Conservation (phyloP, 2,888 invertebrate species). For the Atherix ibis region DNA sequence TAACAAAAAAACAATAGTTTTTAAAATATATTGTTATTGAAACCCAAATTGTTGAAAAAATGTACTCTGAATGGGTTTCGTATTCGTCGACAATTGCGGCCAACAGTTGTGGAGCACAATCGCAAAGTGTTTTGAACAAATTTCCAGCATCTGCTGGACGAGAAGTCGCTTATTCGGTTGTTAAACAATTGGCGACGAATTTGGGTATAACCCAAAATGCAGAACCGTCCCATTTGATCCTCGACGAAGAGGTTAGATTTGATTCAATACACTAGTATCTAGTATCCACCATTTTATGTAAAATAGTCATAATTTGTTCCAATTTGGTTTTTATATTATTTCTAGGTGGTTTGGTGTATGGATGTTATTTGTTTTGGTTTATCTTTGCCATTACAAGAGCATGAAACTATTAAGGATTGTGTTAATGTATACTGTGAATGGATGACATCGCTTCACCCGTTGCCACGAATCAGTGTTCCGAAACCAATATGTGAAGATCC, state of each 20-base stretch:
- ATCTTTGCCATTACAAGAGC: slow-evolving; percentile 75
- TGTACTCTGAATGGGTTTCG: slow-evolving; percentile 43
- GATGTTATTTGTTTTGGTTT: slow-evolving; percentile 83
- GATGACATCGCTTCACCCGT: slow-evolving; percentile 73
- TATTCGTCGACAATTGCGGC: slow-evolving; percentile 32
- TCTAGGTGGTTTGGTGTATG: slow-evolving; percentile 72
- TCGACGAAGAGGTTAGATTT: slow-evolving; percentile 59
- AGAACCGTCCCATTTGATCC: slow-evolving; percentile 67
- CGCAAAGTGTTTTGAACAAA: slow-evolving; percentile 42
- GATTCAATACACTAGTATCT: neutral
- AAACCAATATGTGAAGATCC: slow-evolving; percentile 78
- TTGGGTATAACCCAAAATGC: slow-evolving; percentile 61
- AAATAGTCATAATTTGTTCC: neutral
- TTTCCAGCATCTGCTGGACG: slow-evolving; percentile 42
- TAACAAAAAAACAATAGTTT: too few relatives aligned
- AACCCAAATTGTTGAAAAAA: slow-evolving; percentile 15
- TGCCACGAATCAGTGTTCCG: slow-evolving; percentile 76
- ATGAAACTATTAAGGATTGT: slow-evolving; percentile 89
- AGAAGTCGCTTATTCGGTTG: slow-evolving; percentile 44
- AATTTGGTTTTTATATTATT: slow-evolving; percentile 7
- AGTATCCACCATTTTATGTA: too few relatives aligned
- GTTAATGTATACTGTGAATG: slow-evolving; percentile 95
- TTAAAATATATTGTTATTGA: too few relatives aligned
- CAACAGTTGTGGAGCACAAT: slow-evolving; percentile 35
- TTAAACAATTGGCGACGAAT: slow-evolving; percentile 42